Evolutionary conservation across 2,888 invertebrate species (phyloP).

Genomic region (Ochropleura leucogaster): DNA sequence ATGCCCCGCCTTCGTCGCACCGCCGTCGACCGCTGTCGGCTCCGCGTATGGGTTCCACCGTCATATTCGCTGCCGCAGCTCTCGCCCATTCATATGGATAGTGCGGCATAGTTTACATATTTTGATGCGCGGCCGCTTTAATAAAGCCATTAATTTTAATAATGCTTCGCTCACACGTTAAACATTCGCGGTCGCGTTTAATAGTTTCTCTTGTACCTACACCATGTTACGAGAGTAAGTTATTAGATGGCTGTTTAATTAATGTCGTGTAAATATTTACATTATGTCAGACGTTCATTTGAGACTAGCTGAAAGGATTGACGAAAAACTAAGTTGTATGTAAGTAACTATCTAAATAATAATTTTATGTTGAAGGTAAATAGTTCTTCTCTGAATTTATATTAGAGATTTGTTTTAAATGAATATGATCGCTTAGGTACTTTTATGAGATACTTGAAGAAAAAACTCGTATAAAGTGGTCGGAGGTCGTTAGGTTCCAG

Average conservation of each 20-base stretch:
- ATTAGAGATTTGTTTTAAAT: conserved; percentile 21
- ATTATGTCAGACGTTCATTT: conserved; percentile 30
- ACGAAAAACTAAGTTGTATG: conserved; percentile 11
- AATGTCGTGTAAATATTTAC: conserved; percentile 51
- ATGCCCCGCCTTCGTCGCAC: conserved; percentile 78
- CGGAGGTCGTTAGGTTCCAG: conserved; percentile 43
- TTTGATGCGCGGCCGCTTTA: conserved; percentile 79
- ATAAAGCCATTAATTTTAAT: conserved; percentile 86
- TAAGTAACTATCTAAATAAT: conserved; percentile 25
- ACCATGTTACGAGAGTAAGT: conserved; percentile 63
- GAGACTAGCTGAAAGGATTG: conserved; percentile 18
- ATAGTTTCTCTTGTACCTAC: conserved; percentile 67
- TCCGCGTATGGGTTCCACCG: conserved; percentile 79
- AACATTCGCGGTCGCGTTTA: conserved; percentile 69
- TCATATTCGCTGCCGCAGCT: conserved; percentile 82
- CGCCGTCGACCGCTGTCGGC: conserved; percentile 84
- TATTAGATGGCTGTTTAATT: conserved; percentile 59
- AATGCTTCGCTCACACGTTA: conserved; percentile 72
- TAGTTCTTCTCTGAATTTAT: conserved; percentile 7
- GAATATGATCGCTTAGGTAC: not conserved
- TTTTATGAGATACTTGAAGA: conserved; percentile 1
- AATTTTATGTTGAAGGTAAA: conserved; percentile 27
- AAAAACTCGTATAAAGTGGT: conserved; percentile 12
- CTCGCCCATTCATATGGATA: conserved; percentile 82
- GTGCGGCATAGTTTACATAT: conserved; percentile 85